Percentiles rank a stretch among this genome's conserved stretches.
Evolutionary conservation across 2,797 vertebrate species (phyloP).

Genomic region (Peromyscus melanophrys): DNA sequence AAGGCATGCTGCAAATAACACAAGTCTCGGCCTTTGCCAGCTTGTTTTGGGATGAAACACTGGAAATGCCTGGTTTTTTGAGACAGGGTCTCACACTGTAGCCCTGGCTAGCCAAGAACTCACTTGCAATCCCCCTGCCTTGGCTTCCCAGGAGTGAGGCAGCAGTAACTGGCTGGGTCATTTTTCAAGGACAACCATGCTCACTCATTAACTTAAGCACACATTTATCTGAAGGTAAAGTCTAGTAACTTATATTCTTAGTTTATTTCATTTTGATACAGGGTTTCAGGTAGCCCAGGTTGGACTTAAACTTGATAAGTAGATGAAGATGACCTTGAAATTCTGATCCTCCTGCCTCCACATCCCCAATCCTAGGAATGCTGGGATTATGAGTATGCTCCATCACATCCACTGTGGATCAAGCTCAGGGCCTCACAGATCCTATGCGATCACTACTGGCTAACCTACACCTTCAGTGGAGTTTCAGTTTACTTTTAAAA

Average conservation of each 20-base stretch:
- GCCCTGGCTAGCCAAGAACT: neutral
- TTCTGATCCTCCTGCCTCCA: neutral
- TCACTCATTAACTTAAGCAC: constrained; percentile 47
- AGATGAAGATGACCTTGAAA: neutral
- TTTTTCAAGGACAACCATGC: constrained; percentile 30
- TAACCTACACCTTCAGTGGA: neutral
- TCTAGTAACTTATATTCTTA: constrained; percentile 70
- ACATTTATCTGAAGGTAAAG: constrained; percentile 60
- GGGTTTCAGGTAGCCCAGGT: neutral
- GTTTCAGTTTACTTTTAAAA: constrained; percentile 63
- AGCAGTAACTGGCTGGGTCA: neutral
- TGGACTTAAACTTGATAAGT: neutral
- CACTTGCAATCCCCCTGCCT: neutral
- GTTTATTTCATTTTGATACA: neutral
- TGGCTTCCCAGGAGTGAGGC: neutral
- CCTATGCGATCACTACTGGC: neutral
- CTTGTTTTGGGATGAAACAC: neutral
- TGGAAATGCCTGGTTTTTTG: neutral
- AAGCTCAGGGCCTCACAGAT: neutral
- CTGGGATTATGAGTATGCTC: neutral
- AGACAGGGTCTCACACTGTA: neutral
- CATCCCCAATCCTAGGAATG: neutral
- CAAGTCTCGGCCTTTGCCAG: neutral
- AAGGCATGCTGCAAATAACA: neutral
- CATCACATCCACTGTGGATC: no score